A percentile compares a stretch with the other conserved stretches of the same genome.
phyloP scores from a whole-genome alignment of 2,888 invertebrate genomes.

The Troides helena region DNA sequence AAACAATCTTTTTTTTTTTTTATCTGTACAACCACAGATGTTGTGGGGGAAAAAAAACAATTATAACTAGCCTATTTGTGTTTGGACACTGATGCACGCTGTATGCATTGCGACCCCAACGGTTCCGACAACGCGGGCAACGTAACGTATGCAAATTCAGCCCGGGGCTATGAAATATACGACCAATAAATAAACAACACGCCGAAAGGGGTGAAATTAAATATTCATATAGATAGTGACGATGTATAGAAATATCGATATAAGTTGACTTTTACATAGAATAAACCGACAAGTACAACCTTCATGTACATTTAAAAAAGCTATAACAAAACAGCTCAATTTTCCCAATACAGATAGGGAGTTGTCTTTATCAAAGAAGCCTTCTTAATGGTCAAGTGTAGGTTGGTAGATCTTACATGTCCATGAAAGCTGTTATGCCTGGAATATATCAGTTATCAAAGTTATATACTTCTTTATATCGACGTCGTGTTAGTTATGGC shows the following conservation, averaged over 20 bases:
- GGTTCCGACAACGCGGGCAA: slow-evolving; percentile 56
- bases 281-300: too few species aligned
- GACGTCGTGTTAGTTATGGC: too few species aligned
- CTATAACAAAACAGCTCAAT: too few species aligned
- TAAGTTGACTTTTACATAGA: background rate
- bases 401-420: too few species aligned
- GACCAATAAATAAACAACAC: slow-evolving; percentile 77
- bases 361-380: too few species aligned
- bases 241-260: slow-evolving; percentile 28
- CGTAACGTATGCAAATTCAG: slow-evolving; percentile 68
- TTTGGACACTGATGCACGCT: slow-evolving; percentile 43
- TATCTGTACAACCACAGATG: slow-evolving; percentile 14
- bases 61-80: slow-evolving; percentile 15
- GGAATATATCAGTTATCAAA: too few species aligned
- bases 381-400: too few species aligned
- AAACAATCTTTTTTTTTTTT: background rate
- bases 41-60: slow-evolving; percentile 2
- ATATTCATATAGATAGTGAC: slow-evolving; percentile 71
- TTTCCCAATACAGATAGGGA: too few species aligned
- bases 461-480: too few species aligned
- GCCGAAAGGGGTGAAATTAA: slow-evolving; percentile 76
- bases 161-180: slow-evolving; percentile 75
- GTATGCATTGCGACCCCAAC: slow-evolving; percentile 55
- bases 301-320: too few species aligned
- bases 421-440: too few species aligned